These are phyloP conservation scores for Neogobius melanostomus DNA, from an alignment of 2,113 vertebrate genomes.

Conservation along the genomic window DNA sequence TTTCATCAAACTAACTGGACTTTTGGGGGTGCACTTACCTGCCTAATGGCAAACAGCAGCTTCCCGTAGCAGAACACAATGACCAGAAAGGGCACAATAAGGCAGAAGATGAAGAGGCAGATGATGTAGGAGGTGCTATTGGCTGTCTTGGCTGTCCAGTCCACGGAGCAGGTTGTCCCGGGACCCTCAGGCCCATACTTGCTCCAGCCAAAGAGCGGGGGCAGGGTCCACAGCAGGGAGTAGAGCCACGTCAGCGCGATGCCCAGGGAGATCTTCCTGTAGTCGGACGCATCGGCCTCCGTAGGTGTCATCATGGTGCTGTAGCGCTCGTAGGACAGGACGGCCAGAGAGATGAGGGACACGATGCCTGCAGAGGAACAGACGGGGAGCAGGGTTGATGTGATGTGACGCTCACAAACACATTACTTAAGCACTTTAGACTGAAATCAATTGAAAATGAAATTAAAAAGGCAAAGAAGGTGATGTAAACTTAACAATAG, in stretches of 20 bases:
- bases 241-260: slow-evolving; percentile 80
- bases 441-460: no score
- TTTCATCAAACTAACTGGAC: background rate
- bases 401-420: no score
- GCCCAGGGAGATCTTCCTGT: slow-evolving; percentile 73
- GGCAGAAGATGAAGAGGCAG: slow-evolving; percentile 82
- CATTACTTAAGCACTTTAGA: no score
- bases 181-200: slow-evolving; percentile 80
- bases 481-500: no score
- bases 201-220: slow-evolving; percentile 83
- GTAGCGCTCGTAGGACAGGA: slow-evolving; percentile 83
- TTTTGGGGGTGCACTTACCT: slow-evolving; percentile 66
- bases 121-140: slow-evolving; percentile 80
- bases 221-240: slow-evolving; percentile 79
- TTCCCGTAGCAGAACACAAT: slow-evolving; percentile 81
- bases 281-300: slow-evolving; percentile 79
- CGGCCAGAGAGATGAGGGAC: slow-evolving; percentile 81
- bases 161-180: slow-evolving; percentile 82
- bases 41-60: slow-evolving; percentile 77
- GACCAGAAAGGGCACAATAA: slow-evolving; percentile 78
- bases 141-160: slow-evolving; percentile 79
- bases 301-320: slow-evolving; percentile 76
- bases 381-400: background rate
- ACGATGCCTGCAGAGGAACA: slow-evolving; percentile 72
- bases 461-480: no score